These are phyloP conservation scores for Cirrhinus molitorella DNA, from an alignment of 2,797 vertebrate species.

Conservation along the genomic window DNA sequence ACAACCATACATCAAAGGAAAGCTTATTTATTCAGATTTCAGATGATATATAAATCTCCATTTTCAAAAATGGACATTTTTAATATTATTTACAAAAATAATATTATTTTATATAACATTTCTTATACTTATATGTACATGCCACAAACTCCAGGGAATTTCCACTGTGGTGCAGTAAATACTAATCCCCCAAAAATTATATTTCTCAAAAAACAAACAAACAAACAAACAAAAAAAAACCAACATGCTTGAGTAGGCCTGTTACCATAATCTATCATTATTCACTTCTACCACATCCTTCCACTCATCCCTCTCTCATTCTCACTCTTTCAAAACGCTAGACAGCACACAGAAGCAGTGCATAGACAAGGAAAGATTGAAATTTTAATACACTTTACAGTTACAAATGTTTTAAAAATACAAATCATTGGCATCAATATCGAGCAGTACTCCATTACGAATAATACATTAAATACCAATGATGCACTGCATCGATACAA, in stretches of 20 bases:
- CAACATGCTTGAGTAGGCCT: constrained; percentile 11
- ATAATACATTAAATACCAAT: constrained; percentile 70
- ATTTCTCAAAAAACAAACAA: neutral
- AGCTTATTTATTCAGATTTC: no score
- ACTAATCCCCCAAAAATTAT: neutral
- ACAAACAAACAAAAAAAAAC: neutral
- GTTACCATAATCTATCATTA: constrained; percentile 36
- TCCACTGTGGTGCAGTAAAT: constrained; percentile 32
- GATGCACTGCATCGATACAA: constrained; percentile 76
- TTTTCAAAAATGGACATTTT: no score
- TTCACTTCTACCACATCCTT: constrained; percentile 17
- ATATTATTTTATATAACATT: neutral
- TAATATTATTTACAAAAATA: no score
- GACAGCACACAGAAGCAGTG: constrained; percentile 61
- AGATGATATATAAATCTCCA: no score
- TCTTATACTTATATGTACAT: neutral
- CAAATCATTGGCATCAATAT: constrained; percentile 75
- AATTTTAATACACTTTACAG: constrained; percentile 78
- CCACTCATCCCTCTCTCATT: neutral
- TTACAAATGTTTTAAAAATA: constrained; percentile 76
- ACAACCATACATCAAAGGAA: no score
- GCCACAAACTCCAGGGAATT: neutral
- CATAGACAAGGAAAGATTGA: constrained; percentile 79
- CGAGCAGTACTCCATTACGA: constrained; percentile 67
- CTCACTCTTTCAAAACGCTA: constrained; percentile 13